A percentile compares a stretch with the other conserved stretches of the same genome.
These are phyloP conservation scores for Hassar affinis DNA, from an alignment of 2,113 vertebrate genomes.

Conservation along the genomic window DNA sequence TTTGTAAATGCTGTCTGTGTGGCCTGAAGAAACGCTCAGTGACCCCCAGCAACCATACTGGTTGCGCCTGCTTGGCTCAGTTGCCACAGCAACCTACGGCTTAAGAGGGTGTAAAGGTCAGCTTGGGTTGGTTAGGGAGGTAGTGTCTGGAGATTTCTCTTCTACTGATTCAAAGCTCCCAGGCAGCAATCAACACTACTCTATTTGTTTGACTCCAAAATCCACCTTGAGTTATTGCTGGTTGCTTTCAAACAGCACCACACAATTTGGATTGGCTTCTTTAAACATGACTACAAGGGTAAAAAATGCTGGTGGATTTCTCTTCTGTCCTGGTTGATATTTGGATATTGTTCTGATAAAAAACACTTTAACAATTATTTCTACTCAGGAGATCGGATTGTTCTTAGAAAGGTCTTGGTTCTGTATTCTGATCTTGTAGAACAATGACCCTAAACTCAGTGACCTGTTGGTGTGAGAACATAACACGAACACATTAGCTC, in stretches of 20 bases:
- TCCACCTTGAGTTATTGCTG: slow-evolving; percentile 29
- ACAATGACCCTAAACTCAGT: not conserved
- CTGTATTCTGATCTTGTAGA: slow-evolving; percentile 13
- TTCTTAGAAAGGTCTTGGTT: not conserved
- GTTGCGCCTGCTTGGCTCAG: slow-evolving; percentile 30
- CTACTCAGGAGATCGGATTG: not conserved
- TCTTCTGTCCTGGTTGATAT: not conserved
- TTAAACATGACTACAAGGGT: slow-evolving; percentile 4
- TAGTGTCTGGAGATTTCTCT: slow-evolving; percentile 46
- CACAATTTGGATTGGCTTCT: slow-evolving; percentile 16
- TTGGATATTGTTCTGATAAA: not conserved
- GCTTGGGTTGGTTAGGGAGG: slow-evolving; percentile 39
- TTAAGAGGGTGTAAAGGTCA: slow-evolving; percentile 53
- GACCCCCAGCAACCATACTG: slow-evolving; percentile 8
- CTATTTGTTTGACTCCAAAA: slow-evolving; percentile 45
- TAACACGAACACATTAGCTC: not conserved
- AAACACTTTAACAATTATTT: not conserved
- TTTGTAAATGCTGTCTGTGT: slow-evolving; percentile 38
- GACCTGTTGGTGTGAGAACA: slow-evolving; percentile 5
- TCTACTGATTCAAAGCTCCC: slow-evolving; percentile 43
- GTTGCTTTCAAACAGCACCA: slow-evolving; percentile 34
- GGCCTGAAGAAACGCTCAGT: slow-evolving; percentile 30
- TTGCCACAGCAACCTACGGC: slow-evolving; percentile 39
- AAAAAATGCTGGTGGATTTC: not conserved
- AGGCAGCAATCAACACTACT: slow-evolving; percentile 44